A percentile compares a stretch with the other conserved stretches of the same genome.
Evolutionary conservation across 2,888 invertebrate species (phyloP).

Genomic region (Xylota segnis): DNA sequence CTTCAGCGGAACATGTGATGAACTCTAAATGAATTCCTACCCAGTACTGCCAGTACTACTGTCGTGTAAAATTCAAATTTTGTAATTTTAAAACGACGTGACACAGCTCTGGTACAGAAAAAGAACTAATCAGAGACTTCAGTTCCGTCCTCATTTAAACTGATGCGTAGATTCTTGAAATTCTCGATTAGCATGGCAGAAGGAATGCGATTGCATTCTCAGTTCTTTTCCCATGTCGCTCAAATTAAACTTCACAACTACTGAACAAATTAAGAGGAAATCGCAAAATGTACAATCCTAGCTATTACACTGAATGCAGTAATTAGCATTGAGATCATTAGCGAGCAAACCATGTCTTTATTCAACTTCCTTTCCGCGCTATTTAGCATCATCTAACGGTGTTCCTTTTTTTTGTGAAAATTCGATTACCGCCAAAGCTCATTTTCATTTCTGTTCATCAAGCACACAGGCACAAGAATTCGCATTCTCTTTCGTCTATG

Average conservation of each 20-base stretch:
- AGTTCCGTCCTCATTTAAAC: too few relatives aligned
- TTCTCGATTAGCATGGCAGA: too few relatives aligned
- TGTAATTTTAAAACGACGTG: too few relatives aligned
- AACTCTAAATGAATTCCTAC: too few relatives aligned
- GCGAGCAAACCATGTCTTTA: constrained; percentile 2
- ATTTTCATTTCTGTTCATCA: constrained; percentile 53
- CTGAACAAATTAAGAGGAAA: background rate
- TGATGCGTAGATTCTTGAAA: too few relatives aligned
- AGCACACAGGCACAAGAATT: constrained; percentile 18
- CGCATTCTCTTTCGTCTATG: constrained; percentile 41
- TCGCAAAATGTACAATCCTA: background rate
- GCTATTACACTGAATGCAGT: constrained; percentile 7
- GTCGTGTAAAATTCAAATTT: too few relatives aligned
- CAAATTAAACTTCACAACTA: background rate
- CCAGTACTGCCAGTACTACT: too few relatives aligned
- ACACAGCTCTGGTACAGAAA: too few relatives aligned
- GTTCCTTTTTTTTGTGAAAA: constrained; percentile 28
- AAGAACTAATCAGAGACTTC: too few relatives aligned
- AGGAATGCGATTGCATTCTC: too few relatives aligned
- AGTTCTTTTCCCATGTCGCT: background rate
- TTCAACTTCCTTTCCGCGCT: constrained; percentile 57
- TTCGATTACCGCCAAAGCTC: constrained; percentile 55
- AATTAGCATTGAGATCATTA: constrained; percentile 8
- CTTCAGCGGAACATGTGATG: too few relatives aligned
- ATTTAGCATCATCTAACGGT: constrained; percentile 38